Base-by-base conservation (phyloP, 2,888 invertebrate genomes). In the Acrobeloides nanus region DNA sequence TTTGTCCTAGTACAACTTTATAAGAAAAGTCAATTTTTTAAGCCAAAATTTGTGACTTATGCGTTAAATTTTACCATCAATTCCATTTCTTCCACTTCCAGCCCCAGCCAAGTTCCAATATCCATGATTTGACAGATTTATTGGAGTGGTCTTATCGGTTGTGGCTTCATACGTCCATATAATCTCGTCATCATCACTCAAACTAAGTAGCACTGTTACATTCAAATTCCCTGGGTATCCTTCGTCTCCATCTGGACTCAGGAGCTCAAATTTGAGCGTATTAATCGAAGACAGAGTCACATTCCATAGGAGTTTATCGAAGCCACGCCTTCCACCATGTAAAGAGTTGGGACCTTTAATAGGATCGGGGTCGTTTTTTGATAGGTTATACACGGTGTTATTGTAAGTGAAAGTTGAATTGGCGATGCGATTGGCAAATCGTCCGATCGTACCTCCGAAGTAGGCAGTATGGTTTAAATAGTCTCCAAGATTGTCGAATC, bases 51-150 rank as follows among this genome's bases (percentile, higher is more conserved):
- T n/a, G n/a, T n/a, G n/a, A n/a, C n/a, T n/a, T n/a, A n/a, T n/a
- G n/a, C n/a, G n/a, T n/a, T n/a, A n/a, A n/a, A n/a, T n/a, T n/a
- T n/a, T n/a, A n/a, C n/a, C n/a, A n/a, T n/a, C n/a, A n/a, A n/a
- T n/a, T n/a, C n/a, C n/a, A n/a, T n/a, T n/a, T n/a, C n/a, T n/a
- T n/a, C n/a, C n/a, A n/a, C n/a, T n/a, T 44, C 53, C 50, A 12
- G 27, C 54, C 4, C 90, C 90, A 39, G 84, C 87, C 32, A 93
- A 79, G 77, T 93, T 93, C 76, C 92, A 90, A 75, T 86, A 92
- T 1, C 85, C 82, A 70, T 89, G 85, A 74, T 85, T 86, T 38
- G 88, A 88, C 46, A 93, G 76, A 75, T 87, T 90, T 52, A 92
- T 79, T 12, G 85, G 82, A 0, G 89, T 90, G 0, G 85, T 81